Evolutionary conservation across 1,140 invertebrate genomes (phyloP), one percentile per base, ranked within the genome.

Genomic region (Halesus radiatus): DNA sequence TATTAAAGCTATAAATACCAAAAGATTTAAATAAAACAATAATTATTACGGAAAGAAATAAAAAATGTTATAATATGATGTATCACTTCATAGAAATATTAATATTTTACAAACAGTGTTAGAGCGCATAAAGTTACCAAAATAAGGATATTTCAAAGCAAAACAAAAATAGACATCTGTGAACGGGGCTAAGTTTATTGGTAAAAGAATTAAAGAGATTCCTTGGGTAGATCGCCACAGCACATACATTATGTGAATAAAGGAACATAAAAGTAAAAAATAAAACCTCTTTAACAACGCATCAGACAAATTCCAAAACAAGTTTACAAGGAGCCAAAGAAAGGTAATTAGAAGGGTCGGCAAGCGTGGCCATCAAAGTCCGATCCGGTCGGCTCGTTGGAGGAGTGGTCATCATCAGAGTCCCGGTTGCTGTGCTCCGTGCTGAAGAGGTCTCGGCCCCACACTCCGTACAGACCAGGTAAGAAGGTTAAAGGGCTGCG

Each of bases 281-380:
- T 26, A 29, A 66, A 29, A 66, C 8, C n/a, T 72, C 23, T 50
- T 50, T 52, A 50, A 72, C 68, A 52, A 32, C 32, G 32, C 32
- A 6, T 72, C 37, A 22, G 23, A 72, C 45, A 52, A 52, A 13
- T 22, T 37, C 20, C 56, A 20, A 7, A 60, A 23, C 56, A 60
- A 60, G 23, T 72, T 72, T 72, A 72, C 68, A 50, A 29, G 7
- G 37, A 8, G 10, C 37, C 37, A 10, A 32, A 45, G 37, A 13
- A 10, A 13, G 7, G 18, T 37, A 37, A 20, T 70, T 50, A 79
- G 84, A 88, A 86, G 66, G 87, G 85, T 52, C 86, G 85, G 75
- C 88, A 88, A 20, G 85, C 86, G 83, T 88, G 88, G 10, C 85
- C 86, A 73, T 88, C 87, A 77, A 87, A 87, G 66, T 89, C 87